These are phyloP conservation scores for Eurystomus glaucurus DNA, from an alignment of 2,797 vertebrate species.

Conservation along the genomic window DNA sequence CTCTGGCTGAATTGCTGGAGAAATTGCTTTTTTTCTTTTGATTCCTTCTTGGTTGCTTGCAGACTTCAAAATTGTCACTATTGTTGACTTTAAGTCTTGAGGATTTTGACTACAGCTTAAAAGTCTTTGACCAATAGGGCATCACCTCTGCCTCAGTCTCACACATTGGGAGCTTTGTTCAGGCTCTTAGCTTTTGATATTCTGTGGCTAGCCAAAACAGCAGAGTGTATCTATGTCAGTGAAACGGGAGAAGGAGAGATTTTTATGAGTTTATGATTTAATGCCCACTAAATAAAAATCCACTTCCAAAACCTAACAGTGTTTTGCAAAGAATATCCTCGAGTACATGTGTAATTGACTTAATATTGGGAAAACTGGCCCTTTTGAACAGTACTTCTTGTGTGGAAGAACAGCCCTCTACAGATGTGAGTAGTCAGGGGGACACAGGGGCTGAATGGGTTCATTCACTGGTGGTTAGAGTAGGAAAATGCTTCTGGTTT, in stretches of 20 bases:
- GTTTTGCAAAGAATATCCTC: not conserved
- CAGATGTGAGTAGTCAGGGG: constrained; percentile 8
- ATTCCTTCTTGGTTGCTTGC: not conserved
- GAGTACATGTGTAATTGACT: not conserved
- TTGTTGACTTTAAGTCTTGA: not conserved
- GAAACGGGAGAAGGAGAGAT: constrained; percentile 41
- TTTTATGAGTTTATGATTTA: constrained; percentile 60
- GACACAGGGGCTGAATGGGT: constrained; percentile 1
- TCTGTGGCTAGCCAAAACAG: not conserved
- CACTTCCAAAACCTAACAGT: not conserved
- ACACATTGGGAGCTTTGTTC: not conserved
- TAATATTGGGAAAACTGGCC: not conserved
- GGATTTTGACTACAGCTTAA: not conserved
- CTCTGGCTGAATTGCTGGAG: not conserved
- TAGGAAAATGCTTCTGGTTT: constrained; percentile 43
- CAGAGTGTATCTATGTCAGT: not conserved
- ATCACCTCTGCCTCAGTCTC: not conserved
- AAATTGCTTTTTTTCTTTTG: not conserved
- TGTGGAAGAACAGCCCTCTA: not conserved
- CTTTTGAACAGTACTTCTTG: constrained; percentile 5
- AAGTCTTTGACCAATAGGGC: not conserved
- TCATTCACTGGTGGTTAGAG: constrained; percentile 26
- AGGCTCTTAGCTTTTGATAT: not conserved
- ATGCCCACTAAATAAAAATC: constrained; percentile 39
- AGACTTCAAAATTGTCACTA: not conserved